These are phyloP conservation scores for Pygocentrus nattereri DNA, from an alignment of 2,797 vertebrate species.

Conservation along the genomic window DNA sequence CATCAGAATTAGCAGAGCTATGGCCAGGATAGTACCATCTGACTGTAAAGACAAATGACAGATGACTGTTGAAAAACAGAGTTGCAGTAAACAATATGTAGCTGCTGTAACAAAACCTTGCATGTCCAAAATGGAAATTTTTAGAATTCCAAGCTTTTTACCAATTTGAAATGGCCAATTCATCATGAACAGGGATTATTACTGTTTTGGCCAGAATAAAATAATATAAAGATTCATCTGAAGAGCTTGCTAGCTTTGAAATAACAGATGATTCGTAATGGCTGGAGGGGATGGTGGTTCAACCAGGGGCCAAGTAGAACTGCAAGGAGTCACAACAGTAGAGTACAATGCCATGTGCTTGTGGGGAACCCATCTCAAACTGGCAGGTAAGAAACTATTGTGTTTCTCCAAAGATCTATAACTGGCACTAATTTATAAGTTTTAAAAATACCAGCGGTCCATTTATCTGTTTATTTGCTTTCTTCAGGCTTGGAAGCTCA, in stretches of 20 bases:
- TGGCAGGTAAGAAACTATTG: conserved; percentile 6
- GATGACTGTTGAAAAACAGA: conserved; percentile 5
- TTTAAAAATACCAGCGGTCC: not conserved
- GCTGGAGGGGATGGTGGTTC: conserved; percentile 1
- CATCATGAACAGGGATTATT: not conserved
- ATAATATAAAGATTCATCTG: conserved; percentile 4
- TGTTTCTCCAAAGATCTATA: conserved; percentile 5
- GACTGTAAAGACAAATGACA: conserved; percentile 77
- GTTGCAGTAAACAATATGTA: not conserved
- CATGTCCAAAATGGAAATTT: not conserved
- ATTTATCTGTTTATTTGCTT: not conserved
- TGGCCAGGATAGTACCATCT: conserved; percentile 94
- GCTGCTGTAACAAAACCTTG: not conserved
- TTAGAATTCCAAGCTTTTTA: too few species aligned
- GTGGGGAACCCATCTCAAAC: not conserved
- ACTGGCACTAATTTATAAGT: conserved; percentile 4
- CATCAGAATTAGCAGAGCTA: conserved; percentile 93
- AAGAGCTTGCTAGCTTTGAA: conserved; percentile 1
- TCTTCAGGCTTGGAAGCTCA: not conserved
- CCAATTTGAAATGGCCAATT: not conserved
- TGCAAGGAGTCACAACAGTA: not conserved
- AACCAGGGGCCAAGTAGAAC: not conserved
- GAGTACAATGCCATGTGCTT: conserved; percentile 6
- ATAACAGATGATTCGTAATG: conserved; percentile 15
- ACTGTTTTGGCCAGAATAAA: not conserved